Base-by-base conservation (phyloP, 92 coral and sea anemone genomes). In the Palythoa grandiflora region DNA sequence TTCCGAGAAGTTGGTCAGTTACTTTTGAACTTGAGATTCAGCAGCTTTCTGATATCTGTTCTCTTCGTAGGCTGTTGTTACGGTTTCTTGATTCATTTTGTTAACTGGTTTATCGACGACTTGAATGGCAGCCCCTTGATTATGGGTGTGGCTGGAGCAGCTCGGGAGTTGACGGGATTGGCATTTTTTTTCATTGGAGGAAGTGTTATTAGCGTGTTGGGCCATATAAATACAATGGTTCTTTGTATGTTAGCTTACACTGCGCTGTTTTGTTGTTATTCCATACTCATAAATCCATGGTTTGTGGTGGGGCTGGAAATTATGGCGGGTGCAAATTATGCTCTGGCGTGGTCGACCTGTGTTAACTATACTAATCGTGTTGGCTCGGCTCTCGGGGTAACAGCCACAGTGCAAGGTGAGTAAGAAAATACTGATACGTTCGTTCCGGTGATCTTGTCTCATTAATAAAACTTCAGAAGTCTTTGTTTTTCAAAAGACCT, bases 101-200 rank as follows among this genome's bases (percentile, higher is more conserved):
- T 92, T 16, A 89, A 89, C 86, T 94, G 96, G 96, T 94, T 87
- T 92, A 81, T 94, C 73, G 96, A 94, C 39, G 96, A 94, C 21
- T 70, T 94, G 59, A 90, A 89, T 9, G 96, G 93, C 35, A 87
- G 85, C 63, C 71, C 94, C 6, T 63, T 92, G 36, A 81, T 92
- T 2, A 73, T 94, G 74, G 96, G 94, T 5, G 88, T 91, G 48
- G 93, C 90, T 15, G 89, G 93, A 73, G 89, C 94, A 7, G 84
- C 89, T n/a, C 75, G 94, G 70, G 92, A 91, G 55, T 80, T 90
- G 19, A 86, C 91, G 38, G 90, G 78, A 35, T 75, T 92, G 38
- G 60, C 83, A 57, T 92, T 90, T 66, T 94, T 89, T 83, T 87
- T 89, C 8, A 6, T 92, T 73, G 94, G 93, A 2, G 90, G 87